Base-by-base conservation (phyloP, 1,140 invertebrate genomes). In the Drosophila eugracilis region DNA sequence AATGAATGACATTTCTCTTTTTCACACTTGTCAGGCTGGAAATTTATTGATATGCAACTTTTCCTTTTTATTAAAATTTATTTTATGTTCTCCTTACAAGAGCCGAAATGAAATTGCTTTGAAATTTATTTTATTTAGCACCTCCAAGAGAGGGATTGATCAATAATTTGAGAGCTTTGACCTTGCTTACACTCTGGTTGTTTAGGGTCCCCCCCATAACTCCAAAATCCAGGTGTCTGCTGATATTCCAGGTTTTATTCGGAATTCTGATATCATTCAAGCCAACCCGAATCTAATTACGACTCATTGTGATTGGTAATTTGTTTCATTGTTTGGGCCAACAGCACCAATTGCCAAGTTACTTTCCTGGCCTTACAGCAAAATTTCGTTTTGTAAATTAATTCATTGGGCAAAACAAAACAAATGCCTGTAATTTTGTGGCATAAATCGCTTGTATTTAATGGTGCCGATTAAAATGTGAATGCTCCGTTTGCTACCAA, bases 381-480 rank as follows among this genome's bases (percentile, higher is more conserved):
- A 30, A 50, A 52, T 34, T 47, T 30, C 57, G 57, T 42, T 67
- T 77, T 60, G 60, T 63, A 76, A 84, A 85, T 85, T 26, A 75
- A 81, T 77, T 80, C 44, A 66, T 41, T 59, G 57, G 9, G 47
- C 53, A 19, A 79, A 79, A 84, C 59, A 85, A 84, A 85, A 84
- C 59, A 85, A 84, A 85, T 84, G 59, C 28, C 21, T 14, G 47
- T 42, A 54, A 70, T 76, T 45, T 45, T 60, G 49, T 74, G 70
- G 63, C 37, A 53, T 47, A 70, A 75, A 70, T 75, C 75, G 77
- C 77, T 58, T 65, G 49, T 49, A 44, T 37, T 76, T 77, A 80
- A 84, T 80, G 72, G 58, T 28, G 44, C 42, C 78, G 44, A 81
- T 81, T 77, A 81, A 54, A 81, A 81, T 72, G 80, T 80, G 66